These are phyloP conservation scores for Acrossocheilus wenchowensis DNA, from an alignment of 2,797 vertebrate genomes.

Conservation along the genomic window DNA sequence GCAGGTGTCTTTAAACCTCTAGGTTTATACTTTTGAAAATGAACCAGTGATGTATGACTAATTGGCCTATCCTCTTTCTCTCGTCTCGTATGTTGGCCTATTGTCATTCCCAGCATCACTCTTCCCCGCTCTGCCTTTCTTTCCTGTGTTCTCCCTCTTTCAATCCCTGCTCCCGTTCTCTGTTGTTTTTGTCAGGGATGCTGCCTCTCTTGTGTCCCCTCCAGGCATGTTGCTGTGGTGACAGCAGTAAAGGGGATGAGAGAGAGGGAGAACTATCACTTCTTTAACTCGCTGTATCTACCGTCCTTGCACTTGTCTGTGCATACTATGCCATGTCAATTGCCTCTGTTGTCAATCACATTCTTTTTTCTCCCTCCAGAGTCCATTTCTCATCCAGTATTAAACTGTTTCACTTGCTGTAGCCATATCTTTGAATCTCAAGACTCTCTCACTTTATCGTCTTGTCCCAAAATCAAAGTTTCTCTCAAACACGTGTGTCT, in stretches of 20 bases:
- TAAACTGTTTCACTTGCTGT: constrained; percentile 12
- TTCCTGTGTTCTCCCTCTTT: constrained; percentile 37
- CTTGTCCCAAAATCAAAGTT: constrained; percentile 15
- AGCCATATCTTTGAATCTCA: not conserved
- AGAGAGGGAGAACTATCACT: constrained; percentile 61
- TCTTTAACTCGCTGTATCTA: constrained; percentile 50
- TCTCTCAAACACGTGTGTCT: not conserved
- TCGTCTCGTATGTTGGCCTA: not conserved
- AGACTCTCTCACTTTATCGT: not conserved
- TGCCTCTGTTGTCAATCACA: constrained; percentile 66
- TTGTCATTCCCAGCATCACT: constrained; percentile 39
- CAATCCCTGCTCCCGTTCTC: constrained; percentile 47
- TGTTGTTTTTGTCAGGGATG: constrained; percentile 62
- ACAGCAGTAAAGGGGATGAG: constrained; percentile 47
- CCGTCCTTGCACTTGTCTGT: constrained; percentile 65
- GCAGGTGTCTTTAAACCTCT: not conserved
- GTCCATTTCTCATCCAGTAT: constrained; percentile 17
- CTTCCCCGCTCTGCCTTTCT: constrained; percentile 2
- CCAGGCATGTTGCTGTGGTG: constrained; percentile 67
- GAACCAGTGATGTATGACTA: not conserved
- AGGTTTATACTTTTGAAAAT: constrained; percentile 4
- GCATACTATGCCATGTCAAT: constrained; percentile 67
- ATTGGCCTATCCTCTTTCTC: constrained; percentile 2
- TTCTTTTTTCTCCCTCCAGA: constrained; percentile 16
- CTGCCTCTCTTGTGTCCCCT: constrained; percentile 64